phyloP scores from a whole-genome alignment of 2,888 invertebrate genomes.

The Lepidochitona cinerea region DNA sequence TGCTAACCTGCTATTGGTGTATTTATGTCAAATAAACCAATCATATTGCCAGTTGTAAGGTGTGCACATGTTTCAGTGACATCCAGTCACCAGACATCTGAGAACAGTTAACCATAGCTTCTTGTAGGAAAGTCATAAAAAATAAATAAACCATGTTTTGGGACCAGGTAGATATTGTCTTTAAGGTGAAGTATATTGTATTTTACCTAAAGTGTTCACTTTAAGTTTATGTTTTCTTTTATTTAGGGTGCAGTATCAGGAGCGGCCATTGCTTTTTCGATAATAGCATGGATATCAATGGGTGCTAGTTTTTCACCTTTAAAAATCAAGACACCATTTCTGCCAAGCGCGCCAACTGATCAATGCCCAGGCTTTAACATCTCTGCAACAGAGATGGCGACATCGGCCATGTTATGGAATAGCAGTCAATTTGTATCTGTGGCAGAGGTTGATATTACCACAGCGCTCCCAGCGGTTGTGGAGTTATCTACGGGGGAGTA shows the following conservation, averaged over 20 bases:
- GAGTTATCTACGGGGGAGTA: background rate
- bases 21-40: too few relatives aligned
- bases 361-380: background rate
- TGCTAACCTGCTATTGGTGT: too few relatives aligned
- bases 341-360: background rate
- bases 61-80: too few relatives aligned
- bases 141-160: too few relatives aligned
- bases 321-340: background rate
- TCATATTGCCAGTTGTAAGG: too few relatives aligned
- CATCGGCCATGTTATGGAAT: background rate
- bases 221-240: background rate
- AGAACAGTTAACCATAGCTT: too few relatives aligned
- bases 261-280: background rate
- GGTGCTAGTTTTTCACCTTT: conserved; percentile 1
- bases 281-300: background rate
- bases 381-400: background rate
- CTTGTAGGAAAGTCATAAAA: too few relatives aligned
- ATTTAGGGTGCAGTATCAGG: background rate
- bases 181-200: too few relatives aligned
- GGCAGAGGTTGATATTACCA: background rate
- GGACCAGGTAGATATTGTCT: too few relatives aligned
- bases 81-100: too few relatives aligned
- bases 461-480: background rate
- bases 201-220: too few relatives aligned
- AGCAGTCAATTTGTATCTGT: background rate